Base-by-base conservation (phyloP, 1,140 invertebrate genomes). In the Panagrolaimus sp. region DNA sequence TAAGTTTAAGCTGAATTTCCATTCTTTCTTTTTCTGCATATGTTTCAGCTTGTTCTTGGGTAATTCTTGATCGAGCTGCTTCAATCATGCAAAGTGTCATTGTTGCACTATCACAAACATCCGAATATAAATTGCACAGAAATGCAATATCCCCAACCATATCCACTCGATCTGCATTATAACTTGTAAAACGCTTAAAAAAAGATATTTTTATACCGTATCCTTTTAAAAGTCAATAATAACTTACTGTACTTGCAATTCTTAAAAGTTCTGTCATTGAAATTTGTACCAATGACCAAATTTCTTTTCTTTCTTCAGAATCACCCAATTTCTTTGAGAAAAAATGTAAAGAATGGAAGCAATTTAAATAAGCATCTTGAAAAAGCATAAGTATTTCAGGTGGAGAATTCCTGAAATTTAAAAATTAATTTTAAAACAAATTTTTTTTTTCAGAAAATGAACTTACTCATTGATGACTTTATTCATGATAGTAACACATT, bases 71-170 rank as follows among this genome's bases (percentile, higher is more conserved):
- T 48, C 72, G 43, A n/a, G 65, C 72, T 38, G 71, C 48, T 68
- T 73, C 72, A 46, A 73, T 73, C 21, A 65, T 67, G 38, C 71
- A 74, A 43, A 73, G 52, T 21, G 67, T 48, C 12, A 73, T 63
- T 12, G 72, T 73, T n/a, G 71, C 48, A 2, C 64, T 63, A 44
- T 73, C 72, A 55, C 72, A 73, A 21, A 68, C 63, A 55, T 73
- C 72, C 15, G 58, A 75, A 55, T 75, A 73, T 38, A 69, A 24
- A n/a, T 44, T 21, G 66, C 72, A 73, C 21, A 73, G 32, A 32
- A 48, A 32, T 14, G 72, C 43, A 17, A 64, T 43, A 69, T 72
- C 69, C 1, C 21, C 43, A 15, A 73, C 72, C 26, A 73, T 10
- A 48, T 67, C 62, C 12, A 73, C 66, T 14, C 72, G 71, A 67